Percentiles rank a stretch among this genome's conserved stretches.
These are phyloP conservation scores for Cyanoliseus patagonus DNA, from an alignment of 2,113 vertebrate genomes.

Conservation along the genomic window DNA sequence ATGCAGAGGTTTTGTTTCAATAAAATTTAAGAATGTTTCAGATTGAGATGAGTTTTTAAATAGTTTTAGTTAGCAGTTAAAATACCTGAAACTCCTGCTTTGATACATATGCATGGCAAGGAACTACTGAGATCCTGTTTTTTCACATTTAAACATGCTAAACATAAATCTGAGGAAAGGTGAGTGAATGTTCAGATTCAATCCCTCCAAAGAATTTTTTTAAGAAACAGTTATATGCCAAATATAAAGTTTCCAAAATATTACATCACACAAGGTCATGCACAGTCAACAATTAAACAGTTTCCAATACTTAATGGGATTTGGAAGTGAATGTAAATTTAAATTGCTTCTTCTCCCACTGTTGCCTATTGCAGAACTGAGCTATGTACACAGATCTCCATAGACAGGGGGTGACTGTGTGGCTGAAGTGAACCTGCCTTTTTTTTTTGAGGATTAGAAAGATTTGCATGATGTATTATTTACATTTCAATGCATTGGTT, in stretches of 20 bases:
- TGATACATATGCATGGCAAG: neutral
- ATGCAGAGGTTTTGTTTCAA: neutral
- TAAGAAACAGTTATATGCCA: neutral
- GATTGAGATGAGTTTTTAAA: neutral
- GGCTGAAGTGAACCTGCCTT: fast-evolving
- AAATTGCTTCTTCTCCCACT: neutral
- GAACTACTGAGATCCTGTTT: neutral
- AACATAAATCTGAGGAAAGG: neutral
- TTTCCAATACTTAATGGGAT: neutral
- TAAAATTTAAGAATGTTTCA: neutral
- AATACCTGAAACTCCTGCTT: neutral
- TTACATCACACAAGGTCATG: neutral
- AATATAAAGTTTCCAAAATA: neutral
- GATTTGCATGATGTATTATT: neutral
- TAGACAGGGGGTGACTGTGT: neutral
- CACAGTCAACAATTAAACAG: neutral
- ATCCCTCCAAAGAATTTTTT: neutral
- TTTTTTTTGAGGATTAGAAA: neutral
- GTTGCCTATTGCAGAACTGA: neutral
- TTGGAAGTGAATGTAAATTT: neutral
- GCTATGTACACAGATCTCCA: neutral
- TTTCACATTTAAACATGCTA: neutral
- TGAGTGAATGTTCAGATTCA: neutral
- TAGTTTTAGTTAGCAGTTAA: neutral
- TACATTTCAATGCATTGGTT: neutral